Conservation (phyloP, 2,113 vertebrate genomes). For the Trinectes maculatus region DNA sequence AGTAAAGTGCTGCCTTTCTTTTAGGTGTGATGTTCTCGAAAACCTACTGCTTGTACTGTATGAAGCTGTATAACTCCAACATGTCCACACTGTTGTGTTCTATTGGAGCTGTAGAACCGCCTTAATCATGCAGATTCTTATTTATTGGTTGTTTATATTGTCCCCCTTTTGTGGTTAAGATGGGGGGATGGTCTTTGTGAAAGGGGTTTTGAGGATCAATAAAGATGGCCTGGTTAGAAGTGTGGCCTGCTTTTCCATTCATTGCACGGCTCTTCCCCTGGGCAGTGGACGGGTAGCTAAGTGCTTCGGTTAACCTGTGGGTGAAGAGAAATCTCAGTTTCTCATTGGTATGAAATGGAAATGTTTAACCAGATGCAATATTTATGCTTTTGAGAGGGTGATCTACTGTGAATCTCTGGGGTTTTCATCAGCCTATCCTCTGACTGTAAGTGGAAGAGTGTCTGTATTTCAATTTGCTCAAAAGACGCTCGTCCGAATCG, state of each 20-base stretch:
- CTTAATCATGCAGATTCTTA: constrained; percentile 82
- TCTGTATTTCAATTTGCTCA: not conserved
- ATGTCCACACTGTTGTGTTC: constrained; percentile 79
- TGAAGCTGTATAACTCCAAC: constrained; percentile 77
- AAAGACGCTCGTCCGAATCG: not conserved
- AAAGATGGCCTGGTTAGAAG: constrained; percentile 81
- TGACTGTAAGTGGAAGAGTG: not conserved
- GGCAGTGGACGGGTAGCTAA: constrained; percentile 42
- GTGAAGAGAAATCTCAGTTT: constrained; percentile 32
- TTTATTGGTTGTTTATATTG: constrained; percentile 82
- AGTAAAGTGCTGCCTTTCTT: constrained; percentile 64
- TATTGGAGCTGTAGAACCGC: constrained; percentile 83
- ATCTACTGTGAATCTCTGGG: not conserved
- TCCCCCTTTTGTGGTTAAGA: constrained; percentile 71
- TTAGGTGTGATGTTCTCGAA: constrained; percentile 70
- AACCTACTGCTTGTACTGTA: constrained; percentile 78
- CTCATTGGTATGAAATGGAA: constrained; percentile 25
- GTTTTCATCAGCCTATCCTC: not conserved
- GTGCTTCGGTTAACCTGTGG: constrained; percentile 58
- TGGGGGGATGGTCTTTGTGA: constrained; percentile 69
- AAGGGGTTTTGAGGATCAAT: constrained; percentile 80
- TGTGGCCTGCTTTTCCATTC: constrained; percentile 77
- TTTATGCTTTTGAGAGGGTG: constrained; percentile 29
- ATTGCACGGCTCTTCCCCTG: constrained; percentile 65
- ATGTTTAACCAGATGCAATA: constrained; percentile 39